Base-by-base conservation (phyloP, 2,888 invertebrate genomes). In the Scaptomyza cyrtandrae region DNA sequence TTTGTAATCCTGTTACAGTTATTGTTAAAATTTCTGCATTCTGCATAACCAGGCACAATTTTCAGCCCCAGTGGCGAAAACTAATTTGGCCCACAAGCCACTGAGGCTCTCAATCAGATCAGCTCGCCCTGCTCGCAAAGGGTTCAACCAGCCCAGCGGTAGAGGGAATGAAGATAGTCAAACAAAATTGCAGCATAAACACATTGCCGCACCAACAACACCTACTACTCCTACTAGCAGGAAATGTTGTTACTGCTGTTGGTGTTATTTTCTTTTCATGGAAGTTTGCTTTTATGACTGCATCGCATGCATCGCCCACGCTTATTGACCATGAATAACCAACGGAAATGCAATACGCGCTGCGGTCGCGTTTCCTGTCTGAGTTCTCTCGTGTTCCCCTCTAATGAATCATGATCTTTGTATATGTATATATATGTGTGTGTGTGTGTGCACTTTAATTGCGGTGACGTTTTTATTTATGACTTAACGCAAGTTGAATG, bases 251-350 rank as follows among this genome's bases (percentile, higher is more conserved):
- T 33, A 31, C 19, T 57, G 44, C n/a, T 9, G 33, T 41, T 67
- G 55, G 35, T 71, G 55, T 50, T 62, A 62, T 67, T 65, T 49
- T 53, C 44, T 65, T 72, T 63, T 13, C 64, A 62, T 59, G 64
- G 55, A 37, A 62, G 45, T 68, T 75, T 48, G 54, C 48, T 60
- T 75, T 78, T 71, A 66, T 75, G 63, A 58, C 67, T 67, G 48
- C 45, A 61, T 56, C 14, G 54, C 69, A 48, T 48, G 49, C 57
- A 50, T 44, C 31, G 14, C 58, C 58, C 50, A 61, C 73, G 63
- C 65, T 68, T 63, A 78, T 75, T 84, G 85, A 69, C 82, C 79
- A 76, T 86, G 87, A 84, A 82, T 76, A 84, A 61, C 68, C 61
- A 78, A 59, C 81, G 79, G 87, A 86, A 81, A 84, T 76, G 85